Percentiles rank a stretch among this genome's conserved stretches.
Evolutionary conservation across 30 jellyfish, hydroid and myxozoan species (phyloP).

Genomic region (Aurelia sp.): DNA sequence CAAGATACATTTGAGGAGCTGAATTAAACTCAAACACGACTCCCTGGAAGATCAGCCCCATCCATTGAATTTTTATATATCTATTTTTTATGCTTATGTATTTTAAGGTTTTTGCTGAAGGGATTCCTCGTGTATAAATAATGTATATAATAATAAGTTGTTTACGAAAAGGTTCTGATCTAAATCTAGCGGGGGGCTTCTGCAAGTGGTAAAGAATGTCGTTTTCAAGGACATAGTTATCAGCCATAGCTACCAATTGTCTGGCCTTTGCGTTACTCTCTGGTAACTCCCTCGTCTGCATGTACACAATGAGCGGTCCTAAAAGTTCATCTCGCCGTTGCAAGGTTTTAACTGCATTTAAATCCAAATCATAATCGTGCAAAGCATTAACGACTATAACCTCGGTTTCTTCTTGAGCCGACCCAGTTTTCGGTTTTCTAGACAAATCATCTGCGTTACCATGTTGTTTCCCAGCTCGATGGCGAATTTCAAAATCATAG

Average conservation of each 20-base stretch:
- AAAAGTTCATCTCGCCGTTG: background rate
- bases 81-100: too few relatives aligned
- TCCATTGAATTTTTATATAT: too few relatives aligned
- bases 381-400: too few relatives aligned
- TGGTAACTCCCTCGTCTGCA: background rate
- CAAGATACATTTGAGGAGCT: too few relatives aligned
- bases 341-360: background rate
- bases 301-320: background rate
- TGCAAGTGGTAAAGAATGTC: background rate
- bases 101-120: too few relatives aligned
- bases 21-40: too few relatives aligned
- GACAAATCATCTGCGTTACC: too few relatives aligned
- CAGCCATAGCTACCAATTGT: slow-evolving; percentile 13
- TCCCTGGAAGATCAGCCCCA: too few relatives aligned
- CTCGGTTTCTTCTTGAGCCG: too few relatives aligned
- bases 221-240: background rate
- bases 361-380: background rate
- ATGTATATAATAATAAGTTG: too few relatives aligned
- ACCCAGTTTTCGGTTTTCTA: too few relatives aligned
- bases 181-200: slow-evolving; percentile 6
- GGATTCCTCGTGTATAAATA: too few relatives aligned
- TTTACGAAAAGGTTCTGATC: slow-evolving; percentile 6
- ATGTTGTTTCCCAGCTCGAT: background rate
- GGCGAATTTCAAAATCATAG: slow-evolving; percentile 10
- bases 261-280: background rate